Base-by-base conservation (phyloP, 2,797 vertebrate species). In the Brachymystax lenok region DNA sequence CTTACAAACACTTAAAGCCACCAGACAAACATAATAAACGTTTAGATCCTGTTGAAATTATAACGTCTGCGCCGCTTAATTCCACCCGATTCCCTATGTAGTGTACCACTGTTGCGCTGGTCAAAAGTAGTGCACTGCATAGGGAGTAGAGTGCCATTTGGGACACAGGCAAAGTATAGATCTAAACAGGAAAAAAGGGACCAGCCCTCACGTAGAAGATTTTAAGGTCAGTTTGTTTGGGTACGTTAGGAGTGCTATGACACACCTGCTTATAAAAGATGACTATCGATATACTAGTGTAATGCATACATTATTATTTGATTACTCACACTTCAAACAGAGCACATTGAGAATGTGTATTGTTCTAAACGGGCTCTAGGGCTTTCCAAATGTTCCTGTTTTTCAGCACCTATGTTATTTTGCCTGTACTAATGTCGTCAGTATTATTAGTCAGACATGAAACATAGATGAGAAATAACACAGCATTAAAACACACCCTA, bases 21-120 rank as follows among this genome's bases (percentile, higher is more conserved):
- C 82, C 83, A 78, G 81, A 85, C 89, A 89, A 92, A 85, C 87
- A 92, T 83, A 92, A 92, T 92, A 91, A 93, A 92, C 88, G 14
- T 8, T 59, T n/a, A n/a, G 56, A 59, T 59, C 56, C 56, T n/a
- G 56, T 59, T 59, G 19, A 21, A 59, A 59, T 59, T n/a, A 59
- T 59, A 59, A 59, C 6, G 56, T 59, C 40, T 59, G 56, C 4
- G 5, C 10, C 6, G 19, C 56, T 46, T n/a, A 21, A 59, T 59
- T 7, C 19, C 19, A 1, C 19, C 56, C 56, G 21, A 59, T 59
- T 21, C 6, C 56, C 56, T 21, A 59, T 13, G 10, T 13, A 46
- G 40, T 46, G 40, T 5, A 59, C 10, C 2, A 13, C 40, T 46
- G 40, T 46, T 46, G 40, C 10, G 10, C 0, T 46, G 0, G 10